These are phyloP conservation scores for Cryptomyrus ogoouensis DNA, from an alignment of 2,113 vertebrate genomes.

Conservation along the genomic window DNA sequence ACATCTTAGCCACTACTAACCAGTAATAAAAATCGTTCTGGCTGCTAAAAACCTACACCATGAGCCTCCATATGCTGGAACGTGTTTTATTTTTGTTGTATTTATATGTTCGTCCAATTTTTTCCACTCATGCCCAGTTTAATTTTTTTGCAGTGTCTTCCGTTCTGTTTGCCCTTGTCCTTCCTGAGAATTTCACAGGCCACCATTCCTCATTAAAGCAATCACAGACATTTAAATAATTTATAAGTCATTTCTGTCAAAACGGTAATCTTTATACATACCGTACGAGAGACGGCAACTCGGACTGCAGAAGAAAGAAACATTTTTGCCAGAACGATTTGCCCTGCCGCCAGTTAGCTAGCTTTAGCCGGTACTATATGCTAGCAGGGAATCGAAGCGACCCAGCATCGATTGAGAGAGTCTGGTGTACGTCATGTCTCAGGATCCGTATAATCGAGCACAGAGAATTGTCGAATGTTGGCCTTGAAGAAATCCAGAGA, in stretches of 20 bases:
- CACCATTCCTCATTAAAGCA: background rate
- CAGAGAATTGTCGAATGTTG: constrained; percentile 30
- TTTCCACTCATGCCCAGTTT: background rate
- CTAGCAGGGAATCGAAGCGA: background rate
- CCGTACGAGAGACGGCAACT: constrained; percentile 56
- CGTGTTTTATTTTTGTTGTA: background rate
- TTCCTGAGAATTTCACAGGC: background rate
- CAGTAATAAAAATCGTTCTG: background rate
- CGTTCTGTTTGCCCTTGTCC: constrained; percentile 13
- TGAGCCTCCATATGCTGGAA: background rate
- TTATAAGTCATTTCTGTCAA: background rate
- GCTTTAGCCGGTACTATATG: background rate
- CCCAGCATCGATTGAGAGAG: constrained; percentile 44
- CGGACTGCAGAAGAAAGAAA: constrained; percentile 54
- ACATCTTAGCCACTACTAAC: background rate
- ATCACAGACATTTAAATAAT: background rate
- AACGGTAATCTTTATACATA: constrained; percentile 29
- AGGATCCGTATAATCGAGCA: constrained; percentile 43
- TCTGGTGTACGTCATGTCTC: constrained; percentile 31
- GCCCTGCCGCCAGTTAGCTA: constrained; percentile 21
- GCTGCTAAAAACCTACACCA: background rate
- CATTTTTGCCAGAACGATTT: constrained; percentile 43
- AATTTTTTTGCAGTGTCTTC: background rate
- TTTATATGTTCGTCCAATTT: background rate
- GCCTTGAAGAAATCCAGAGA: background rate